These are phyloP conservation scores for Drosophila pectinifera DNA, from an alignment of 1,140 invertebrate species.

Conservation along the genomic window DNA sequence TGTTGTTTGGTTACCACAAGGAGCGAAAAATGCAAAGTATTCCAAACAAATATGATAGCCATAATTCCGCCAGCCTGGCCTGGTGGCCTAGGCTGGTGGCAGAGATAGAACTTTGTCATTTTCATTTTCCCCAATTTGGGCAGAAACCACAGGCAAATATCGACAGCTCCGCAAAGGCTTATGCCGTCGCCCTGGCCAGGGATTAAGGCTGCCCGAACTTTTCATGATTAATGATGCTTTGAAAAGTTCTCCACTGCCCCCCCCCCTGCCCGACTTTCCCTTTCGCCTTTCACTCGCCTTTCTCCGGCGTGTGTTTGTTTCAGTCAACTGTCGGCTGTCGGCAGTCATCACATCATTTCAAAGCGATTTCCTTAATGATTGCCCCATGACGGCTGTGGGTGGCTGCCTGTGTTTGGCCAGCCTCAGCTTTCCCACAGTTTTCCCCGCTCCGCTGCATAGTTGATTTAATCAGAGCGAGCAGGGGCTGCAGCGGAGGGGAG, in stretches of 20 bases:
- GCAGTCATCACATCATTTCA: constrained; percentile 54
- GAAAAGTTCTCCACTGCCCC: constrained; percentile 55
- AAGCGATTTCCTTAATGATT: constrained; percentile 67
- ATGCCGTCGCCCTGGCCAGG: constrained; percentile 50
- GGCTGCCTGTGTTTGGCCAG: too few relatives aligned
- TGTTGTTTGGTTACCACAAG: constrained; percentile 54
- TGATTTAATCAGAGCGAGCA: constrained; percentile 45
- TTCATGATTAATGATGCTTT: constrained; percentile 76
- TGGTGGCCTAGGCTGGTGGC: neutral
- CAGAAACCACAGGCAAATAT: constrained; percentile 68
- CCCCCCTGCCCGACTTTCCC: constrained; percentile 6
- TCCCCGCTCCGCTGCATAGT: constrained; percentile 35
- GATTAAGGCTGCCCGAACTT: constrained; percentile 72
- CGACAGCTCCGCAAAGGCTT: constrained; percentile 66
- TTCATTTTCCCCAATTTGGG: constrained; percentile 60
- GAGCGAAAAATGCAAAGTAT: constrained; percentile 65
- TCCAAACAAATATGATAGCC: constrained; percentile 81
- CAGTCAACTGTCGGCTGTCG: constrained; percentile 34
- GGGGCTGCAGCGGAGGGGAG: constrained; percentile 20
- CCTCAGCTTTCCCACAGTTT: neutral
- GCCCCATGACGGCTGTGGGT: constrained; percentile 14
- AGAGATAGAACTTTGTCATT: constrained; percentile 54
- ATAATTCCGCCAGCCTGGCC: constrained; percentile 65
- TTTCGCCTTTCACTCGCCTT: neutral
- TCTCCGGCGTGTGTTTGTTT: constrained; percentile 32